Percentiles rank a stretch among this genome's conserved stretches.
Evolutionary conservation across 2,888 invertebrate species (phyloP).

Genomic region (Drosophila nr. perissopoda): DNA sequence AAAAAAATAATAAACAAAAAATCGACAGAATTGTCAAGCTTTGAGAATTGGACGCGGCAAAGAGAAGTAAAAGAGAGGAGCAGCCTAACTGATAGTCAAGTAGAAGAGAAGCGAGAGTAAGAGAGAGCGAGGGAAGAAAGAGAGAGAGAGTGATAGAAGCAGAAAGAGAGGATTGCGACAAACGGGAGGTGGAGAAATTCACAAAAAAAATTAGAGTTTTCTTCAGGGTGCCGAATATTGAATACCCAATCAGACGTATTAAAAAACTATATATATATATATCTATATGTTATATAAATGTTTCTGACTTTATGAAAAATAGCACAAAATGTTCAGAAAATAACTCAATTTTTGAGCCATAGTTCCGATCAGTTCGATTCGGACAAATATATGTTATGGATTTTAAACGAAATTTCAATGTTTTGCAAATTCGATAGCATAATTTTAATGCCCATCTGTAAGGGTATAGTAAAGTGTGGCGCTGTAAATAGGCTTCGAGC

Average conservation of each 20-base stretch:
- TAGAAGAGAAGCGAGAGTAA: background rate
- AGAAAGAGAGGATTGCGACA: background rate
- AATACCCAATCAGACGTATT: background rate
- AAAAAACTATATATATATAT: background rate
- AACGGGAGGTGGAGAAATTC: background rate
- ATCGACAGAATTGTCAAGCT: background rate
- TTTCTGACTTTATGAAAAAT: background rate
- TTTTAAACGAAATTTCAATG: background rate
- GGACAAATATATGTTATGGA: background rate
- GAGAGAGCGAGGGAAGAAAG: background rate
- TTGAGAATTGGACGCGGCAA: background rate
- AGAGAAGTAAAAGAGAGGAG: background rate
- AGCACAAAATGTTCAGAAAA: background rate
- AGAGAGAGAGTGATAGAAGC: background rate
- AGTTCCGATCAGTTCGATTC: background rate
- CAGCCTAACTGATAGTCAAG: background rate
- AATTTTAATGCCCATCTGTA: background rate
- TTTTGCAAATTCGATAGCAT: background rate
- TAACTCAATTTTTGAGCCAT: background rate
- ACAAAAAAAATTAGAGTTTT: background rate
- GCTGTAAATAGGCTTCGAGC: background rate
- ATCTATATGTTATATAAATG: background rate
- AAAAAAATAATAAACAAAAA: conserved; percentile 20
- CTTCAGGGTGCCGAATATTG: background rate
- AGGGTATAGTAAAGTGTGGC: background rate